A percentile compares a stretch with the other conserved stretches of the same genome.
These are phyloP conservation scores for Cotesia glomerata DNA, from an alignment of 1,140 invertebrate genomes.

Conservation along the genomic window DNA sequence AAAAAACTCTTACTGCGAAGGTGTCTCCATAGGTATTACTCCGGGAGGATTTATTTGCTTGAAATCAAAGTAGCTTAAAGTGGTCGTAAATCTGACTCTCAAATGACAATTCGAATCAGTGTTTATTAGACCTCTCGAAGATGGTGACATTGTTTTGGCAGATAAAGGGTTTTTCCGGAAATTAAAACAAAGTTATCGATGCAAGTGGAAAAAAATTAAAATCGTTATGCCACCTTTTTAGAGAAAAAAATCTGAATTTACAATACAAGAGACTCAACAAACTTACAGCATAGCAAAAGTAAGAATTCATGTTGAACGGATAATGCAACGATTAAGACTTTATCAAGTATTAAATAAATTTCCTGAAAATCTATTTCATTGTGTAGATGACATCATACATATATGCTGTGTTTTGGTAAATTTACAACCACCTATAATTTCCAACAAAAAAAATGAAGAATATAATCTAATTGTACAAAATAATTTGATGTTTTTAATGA, in stretches of 20 bases:
- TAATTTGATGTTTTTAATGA: too few relatives aligned
- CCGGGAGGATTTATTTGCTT: conserved; percentile 44
- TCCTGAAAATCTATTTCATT: too few relatives aligned
- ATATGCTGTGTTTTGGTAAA: too few relatives aligned
- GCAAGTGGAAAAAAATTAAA: conserved; percentile 26
- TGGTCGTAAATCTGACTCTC: conserved; percentile 50
- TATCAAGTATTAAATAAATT: too few relatives aligned
- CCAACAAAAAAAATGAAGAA: too few relatives aligned
- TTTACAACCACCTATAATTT: too few relatives aligned
- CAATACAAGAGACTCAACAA: conserved; percentile 39
- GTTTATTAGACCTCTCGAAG: conserved; percentile 42
- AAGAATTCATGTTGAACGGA: conserved; percentile 52
- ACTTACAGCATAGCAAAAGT: conserved; percentile 47
- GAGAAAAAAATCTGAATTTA: conserved; percentile 36
- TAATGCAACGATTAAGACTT: too few relatives aligned
- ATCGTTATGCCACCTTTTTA: conserved; percentile 43
- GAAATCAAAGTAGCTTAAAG: conserved; percentile 48
- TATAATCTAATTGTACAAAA: too few relatives aligned
- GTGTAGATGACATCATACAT: too few relatives aligned
- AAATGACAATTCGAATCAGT: conserved; percentile 40
- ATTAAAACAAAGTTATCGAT: conserved; percentile 33
- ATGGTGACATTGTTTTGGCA: conserved; percentile 45
- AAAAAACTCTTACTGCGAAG: conserved; percentile 49
- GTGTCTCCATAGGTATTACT: too few relatives aligned
- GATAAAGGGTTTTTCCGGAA: conserved; percentile 53